Percentiles rank a stretch among this genome's conserved stretches.
Conservation (phyloP, 2,797 vertebrate species). For the Lemur catta region DNA sequence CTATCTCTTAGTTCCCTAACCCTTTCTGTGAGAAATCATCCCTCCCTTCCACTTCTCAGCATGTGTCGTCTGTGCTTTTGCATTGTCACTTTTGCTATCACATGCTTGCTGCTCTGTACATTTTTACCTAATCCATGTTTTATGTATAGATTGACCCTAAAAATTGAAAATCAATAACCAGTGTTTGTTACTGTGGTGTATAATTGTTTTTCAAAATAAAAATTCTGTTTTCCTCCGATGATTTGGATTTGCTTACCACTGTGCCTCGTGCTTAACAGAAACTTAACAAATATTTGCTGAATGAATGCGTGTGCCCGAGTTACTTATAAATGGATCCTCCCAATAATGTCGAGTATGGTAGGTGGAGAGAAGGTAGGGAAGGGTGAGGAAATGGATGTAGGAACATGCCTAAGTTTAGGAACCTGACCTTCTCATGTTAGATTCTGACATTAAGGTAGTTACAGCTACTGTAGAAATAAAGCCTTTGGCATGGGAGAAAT, state of each 20-base stretch:
- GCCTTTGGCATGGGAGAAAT: not conserved
- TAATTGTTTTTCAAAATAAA: not conserved
- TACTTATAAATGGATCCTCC: not conserved
- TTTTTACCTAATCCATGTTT: not conserved
- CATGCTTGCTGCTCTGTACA: not conserved
- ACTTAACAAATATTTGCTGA: not conserved
- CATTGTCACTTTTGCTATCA: not conserved
- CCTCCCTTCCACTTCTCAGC: not conserved
- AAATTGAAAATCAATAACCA: not conserved
- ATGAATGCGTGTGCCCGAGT: not conserved
- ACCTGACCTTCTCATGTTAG: not conserved
- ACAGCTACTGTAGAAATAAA: not conserved
- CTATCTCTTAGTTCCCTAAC: not conserved
- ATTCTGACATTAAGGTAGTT: constrained; percentile 13
- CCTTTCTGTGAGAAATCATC: not conserved
- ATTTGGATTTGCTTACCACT: not conserved
- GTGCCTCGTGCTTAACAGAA: not conserved
- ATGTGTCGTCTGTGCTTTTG: not conserved
- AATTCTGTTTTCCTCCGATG: not conserved
- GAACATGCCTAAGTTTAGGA: not conserved
- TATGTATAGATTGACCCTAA: not conserved
- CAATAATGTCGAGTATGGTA: not conserved
- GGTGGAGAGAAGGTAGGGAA: not conserved
- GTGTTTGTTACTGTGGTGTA: not conserved
- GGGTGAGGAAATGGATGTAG: not conserved